Base-by-base conservation (phyloP, 2,888 invertebrate genomes). In the Drosophila leonis region DNA sequence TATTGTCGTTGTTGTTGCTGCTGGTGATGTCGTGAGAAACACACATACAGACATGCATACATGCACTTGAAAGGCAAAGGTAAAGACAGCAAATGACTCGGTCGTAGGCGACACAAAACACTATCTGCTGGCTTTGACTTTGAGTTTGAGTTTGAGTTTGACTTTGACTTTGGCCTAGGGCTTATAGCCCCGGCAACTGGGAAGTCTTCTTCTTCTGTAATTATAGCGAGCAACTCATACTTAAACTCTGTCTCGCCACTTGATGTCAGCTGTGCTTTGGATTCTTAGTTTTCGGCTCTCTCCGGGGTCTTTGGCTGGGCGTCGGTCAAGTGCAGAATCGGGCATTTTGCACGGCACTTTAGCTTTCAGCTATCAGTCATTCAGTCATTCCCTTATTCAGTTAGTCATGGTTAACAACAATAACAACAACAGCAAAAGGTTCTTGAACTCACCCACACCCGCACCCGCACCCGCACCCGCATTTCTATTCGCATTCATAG, bases 31-130 rank as follows among this genome's bases (percentile, higher is more conserved):
- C 88, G 88, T 83, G 83, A 83, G 83, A 83, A 85, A 56, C 65
- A 79, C 79, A 88, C 70, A 79, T 57, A 80, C 62, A 63, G 64
- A 29, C 29, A 48, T 6, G 18, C 29, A 18, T 29, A 12, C 48
- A 72, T 72, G 65, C 65, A 67, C 72, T 62, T 64, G 55, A 29
- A 29, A 65, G 52, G 42, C 54, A 52, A 56, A 52, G 52, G 39
- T 59, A 52, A 62, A 52, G 55, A 31, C 31, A 44, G 60, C 72
- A 77, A 72, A 77, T 77, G 67, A 65, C 56, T 78, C 65, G 65
- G 72, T 85, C 80, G 83, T 80, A 83, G 88, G 80, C 83, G 86
- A 88, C 80, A 85, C 80, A 80, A 88, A 88, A 77, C 75, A 85
- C 72, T 69, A 68, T 72, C 65, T 48, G 62, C 66, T 63, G 63